Evolutionary conservation across 1,140 invertebrate species (phyloP), one percentile per base, ranked within the genome.

Genomic region (Drosophila mayri): DNA sequence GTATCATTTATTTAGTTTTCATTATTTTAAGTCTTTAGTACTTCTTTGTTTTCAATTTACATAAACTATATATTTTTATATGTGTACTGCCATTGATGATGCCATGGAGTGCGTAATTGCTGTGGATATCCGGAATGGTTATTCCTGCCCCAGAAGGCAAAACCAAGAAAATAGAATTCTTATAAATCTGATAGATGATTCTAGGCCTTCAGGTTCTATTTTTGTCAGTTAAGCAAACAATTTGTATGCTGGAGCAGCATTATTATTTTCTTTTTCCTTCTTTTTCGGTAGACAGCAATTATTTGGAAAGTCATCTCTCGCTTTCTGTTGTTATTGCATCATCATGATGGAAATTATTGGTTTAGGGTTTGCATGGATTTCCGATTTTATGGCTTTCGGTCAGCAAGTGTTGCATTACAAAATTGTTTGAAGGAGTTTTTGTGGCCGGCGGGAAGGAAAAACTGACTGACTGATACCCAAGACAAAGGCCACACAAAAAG

Each of bases 371-470:
- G 68, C 47, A 32, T 52, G 16, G 47, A 73, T 61, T 75, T 75
- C 18, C 49, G 54, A 65, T 59, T 66, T 76, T 40, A 76, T 46
- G 73, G 63, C 61, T 66, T 76, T 76, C 41, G 55, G 47, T 37
- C 22, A 59, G 64, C 74, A 68, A 76, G 63, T 76, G 63, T 76
- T 76, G 74, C 73, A 76, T 76, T 76, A 76, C 74, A 60, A 76
- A 54, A 76, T 55, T 68, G 74, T 57, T 62, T 20, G 25, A 46
- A 41, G 57, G 57, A 50, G 47, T 28, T 49, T 49, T 28, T 49
- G 46, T n/a, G 46, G 46, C 3, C 10, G 41, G 18, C 10, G 41
- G 41, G 18, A 18, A 30, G 46, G n/a, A n/a, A 18, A 44, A 44
- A 38, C 30, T n/a, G n/a, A n/a, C n/a, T n/a, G n/a, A 20, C 32